These are phyloP conservation scores for Hyles lineata DNA, from an alignment of 2,888 invertebrate genomes.

Conservation along the genomic window DNA sequence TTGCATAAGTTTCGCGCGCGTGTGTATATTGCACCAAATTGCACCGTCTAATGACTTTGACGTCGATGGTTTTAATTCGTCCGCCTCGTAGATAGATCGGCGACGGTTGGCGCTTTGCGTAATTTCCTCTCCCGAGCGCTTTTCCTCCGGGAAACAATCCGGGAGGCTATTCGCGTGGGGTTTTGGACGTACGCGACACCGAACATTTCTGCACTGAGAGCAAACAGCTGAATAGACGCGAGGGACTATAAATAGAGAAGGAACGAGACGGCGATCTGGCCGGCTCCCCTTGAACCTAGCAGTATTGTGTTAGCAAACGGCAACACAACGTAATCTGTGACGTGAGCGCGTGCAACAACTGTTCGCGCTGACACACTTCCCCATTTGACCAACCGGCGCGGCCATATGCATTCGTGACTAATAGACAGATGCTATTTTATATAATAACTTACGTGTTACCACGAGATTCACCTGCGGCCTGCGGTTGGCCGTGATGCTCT, in stretches of 20 bases:
- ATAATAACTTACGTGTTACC: constrained; percentile 51
- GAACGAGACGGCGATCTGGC: constrained; percentile 78
- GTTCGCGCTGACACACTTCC: constrained; percentile 81
- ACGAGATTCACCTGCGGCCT: constrained; percentile 45
- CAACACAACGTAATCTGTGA: constrained; percentile 73
- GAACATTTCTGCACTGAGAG: constrained; percentile 82
- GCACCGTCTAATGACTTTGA: constrained; percentile 70
- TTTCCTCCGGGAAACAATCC: constrained; percentile 58
- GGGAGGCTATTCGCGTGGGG: constrained; percentile 58
- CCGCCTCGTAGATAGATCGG: constrained; percentile 26
- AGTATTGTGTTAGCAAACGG: constrained; percentile 60
- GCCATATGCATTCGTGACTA: constrained; percentile 73
- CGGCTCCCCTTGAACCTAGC: constrained; percentile 84
- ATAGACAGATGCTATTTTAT: constrained; percentile 67
- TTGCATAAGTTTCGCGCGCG: constrained; percentile 71
- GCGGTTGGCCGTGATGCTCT: constrained; percentile 16
- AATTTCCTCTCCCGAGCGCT: constrained; percentile 34
- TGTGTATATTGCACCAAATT: constrained; percentile 67
- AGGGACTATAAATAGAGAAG: constrained; percentile 81
- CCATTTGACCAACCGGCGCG: constrained; percentile 76
- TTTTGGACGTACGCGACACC: constrained; percentile 76
- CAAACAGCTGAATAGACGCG: constrained; percentile 78
- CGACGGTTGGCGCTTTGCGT: constrained; percentile 25
- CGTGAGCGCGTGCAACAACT: constrained; percentile 71
- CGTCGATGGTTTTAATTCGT: constrained; percentile 61